A percentile compares a stretch with the other conserved stretches of the same genome.
Evolutionary conservation across 1,140 invertebrate genomes (phyloP).

Genomic region (Wiebesia pumilae): DNA sequence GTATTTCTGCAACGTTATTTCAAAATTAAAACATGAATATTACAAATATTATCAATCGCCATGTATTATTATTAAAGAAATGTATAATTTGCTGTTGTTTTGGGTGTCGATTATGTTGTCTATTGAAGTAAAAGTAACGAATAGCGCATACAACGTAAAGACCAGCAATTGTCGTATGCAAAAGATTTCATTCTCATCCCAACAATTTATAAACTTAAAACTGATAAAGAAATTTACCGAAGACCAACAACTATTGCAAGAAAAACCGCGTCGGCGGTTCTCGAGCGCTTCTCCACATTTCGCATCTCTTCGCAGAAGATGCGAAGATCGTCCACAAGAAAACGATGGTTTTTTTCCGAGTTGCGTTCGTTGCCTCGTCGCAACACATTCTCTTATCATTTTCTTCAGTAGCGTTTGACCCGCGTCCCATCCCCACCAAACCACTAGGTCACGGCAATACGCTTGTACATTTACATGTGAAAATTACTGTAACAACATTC

Average conservation of each 20-base stretch:
- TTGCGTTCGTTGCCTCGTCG: constrained; percentile 5
- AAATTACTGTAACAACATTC: constrained; percentile 23
- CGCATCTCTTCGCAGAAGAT: background rate
- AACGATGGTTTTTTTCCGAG: background rate
- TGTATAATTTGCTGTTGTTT: no score
- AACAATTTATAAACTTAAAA: background rate
- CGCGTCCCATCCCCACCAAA: constrained; percentile 37
- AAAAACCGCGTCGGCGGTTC: background rate
- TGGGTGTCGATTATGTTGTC: no score
- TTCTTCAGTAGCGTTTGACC: constrained; percentile 34
- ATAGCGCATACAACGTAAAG: no score
- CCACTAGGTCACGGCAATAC: constrained; percentile 31
- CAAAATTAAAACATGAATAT: no score
- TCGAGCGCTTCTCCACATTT: background rate
- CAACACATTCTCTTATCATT: constrained; percentile 26
- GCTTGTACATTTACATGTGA: background rate
- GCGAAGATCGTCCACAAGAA: background rate
- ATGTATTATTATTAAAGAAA: no score
- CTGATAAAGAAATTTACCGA: background rate
- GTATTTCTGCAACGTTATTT: no score
- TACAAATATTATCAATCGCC: no score
- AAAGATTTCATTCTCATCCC: no score
- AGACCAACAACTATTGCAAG: background rate
- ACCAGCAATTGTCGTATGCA: no score
- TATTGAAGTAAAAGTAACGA: no score